These are phyloP conservation scores for Chrysina gloriosa DNA, from an alignment of 2,888 invertebrate genomes.

Conservation along the genomic window DNA sequence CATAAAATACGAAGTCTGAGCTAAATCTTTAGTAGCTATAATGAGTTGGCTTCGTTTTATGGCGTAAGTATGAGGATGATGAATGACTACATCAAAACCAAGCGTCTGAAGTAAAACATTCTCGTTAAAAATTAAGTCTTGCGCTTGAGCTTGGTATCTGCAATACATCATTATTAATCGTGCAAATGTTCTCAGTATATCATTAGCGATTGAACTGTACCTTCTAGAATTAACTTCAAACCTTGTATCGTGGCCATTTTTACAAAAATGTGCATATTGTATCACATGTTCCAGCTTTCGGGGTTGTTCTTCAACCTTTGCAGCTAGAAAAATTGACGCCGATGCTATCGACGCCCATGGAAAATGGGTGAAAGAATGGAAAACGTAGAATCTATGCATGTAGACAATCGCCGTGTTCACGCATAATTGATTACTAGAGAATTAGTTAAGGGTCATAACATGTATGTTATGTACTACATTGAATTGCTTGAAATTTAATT, in stretches of 20 bases:
- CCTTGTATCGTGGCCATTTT: conserved; percentile 75
- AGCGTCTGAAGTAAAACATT: conserved; percentile 96
- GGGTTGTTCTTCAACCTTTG: conserved; percentile 99
- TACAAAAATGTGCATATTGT: conserved; percentile 89
- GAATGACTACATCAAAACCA: conserved; percentile 97
- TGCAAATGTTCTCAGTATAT: neutral
- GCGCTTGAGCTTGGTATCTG: conserved; percentile 79
- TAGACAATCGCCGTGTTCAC: conserved; percentile 99
- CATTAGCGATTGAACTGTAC: conserved; percentile 67
- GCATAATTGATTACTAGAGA: conserved; percentile 87
- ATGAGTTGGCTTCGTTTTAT: conserved; percentile 96
- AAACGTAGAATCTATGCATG: conserved; percentile 99
- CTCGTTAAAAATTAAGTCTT: conserved; percentile 96
- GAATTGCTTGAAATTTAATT: conserved; percentile 37
- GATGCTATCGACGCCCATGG: conserved; percentile 94
- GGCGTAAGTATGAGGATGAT: conserved; percentile 98
- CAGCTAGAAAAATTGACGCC: conserved; percentile 95
- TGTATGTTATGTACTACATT: conserved; percentile 15
- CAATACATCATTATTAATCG: conserved; percentile 9
- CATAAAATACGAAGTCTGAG: conserved; percentile 98
- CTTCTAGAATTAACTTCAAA: conserved; percentile 82
- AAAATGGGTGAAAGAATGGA: conserved; percentile 96
- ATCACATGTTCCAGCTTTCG: conserved; percentile 97
- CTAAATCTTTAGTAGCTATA: conserved; percentile 95
- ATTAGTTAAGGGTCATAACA: conserved; percentile 57